These are phyloP conservation scores for Charina bottae DNA, from an alignment of 2,113 vertebrate species.

Conservation along the genomic window DNA sequence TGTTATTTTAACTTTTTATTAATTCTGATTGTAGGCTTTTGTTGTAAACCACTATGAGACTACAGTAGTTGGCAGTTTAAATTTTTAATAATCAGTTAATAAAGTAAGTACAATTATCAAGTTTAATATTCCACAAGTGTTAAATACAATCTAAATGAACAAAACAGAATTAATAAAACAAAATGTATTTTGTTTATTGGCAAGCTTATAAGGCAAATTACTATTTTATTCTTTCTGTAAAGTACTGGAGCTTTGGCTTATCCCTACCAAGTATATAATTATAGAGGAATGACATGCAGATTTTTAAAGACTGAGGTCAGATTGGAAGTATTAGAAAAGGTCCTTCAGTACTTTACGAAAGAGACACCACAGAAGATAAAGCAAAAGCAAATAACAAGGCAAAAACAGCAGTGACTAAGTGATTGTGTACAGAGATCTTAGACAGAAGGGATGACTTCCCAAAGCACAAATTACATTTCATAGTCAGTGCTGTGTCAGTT, in stretches of 20 bases:
- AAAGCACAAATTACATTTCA: slow-evolving; percentile 27
- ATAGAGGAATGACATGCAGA: slow-evolving; percentile 38
- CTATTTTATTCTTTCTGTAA: slow-evolving; percentile 39
- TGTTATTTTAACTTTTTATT: background rate
- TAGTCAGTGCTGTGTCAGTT: slow-evolving; percentile 27
- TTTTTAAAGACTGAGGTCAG: slow-evolving; percentile 36
- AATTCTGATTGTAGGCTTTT: background rate
- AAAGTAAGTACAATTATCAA: background rate
- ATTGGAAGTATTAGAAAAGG: slow-evolving; percentile 44
- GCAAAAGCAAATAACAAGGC: slow-evolving; percentile 34
- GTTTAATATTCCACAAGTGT: background rate
- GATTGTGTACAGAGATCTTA: slow-evolving; percentile 57
- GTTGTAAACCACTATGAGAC: background rate
- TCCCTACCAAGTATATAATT: slow-evolving; percentile 1
- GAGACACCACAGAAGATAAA: slow-evolving; percentile 52
- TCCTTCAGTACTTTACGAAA: slow-evolving; percentile 53
- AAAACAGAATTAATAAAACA: background rate
- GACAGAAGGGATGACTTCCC: slow-evolving; percentile 49
- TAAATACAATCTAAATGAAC: background rate
- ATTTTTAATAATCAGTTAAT: background rate
- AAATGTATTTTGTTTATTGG: background rate
- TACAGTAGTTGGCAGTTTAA: background rate
- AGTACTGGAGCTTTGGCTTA: slow-evolving; percentile 23
- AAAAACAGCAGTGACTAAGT: slow-evolving; percentile 48
- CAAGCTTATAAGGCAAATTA: slow-evolving; percentile 33